Conservation (phyloP, 1,140 invertebrate genomes). For the Aphelinus certus region DNA sequence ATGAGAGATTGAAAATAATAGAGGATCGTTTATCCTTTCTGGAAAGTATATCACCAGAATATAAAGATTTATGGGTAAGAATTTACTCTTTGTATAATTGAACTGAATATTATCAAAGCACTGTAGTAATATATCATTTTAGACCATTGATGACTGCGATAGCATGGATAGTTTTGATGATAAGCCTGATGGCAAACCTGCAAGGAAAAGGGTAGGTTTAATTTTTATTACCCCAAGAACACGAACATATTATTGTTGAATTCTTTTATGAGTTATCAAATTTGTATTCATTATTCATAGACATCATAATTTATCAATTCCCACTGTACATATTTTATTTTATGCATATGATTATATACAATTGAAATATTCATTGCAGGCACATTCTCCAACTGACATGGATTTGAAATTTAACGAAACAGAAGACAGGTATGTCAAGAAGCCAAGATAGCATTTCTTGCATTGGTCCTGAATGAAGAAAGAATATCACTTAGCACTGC, state of each 20-base stretch:
- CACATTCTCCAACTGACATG: constrained; percentile 55
- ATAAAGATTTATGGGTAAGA: constrained; percentile 72
- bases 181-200: constrained; percentile 1
- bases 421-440: constrained; percentile 54
- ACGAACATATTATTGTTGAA: too few relatives aligned
- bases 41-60: constrained; percentile 78
- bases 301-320: neutral
- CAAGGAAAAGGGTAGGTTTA: constrained; percentile 48
- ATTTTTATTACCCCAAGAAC: too few relatives aligned
- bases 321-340: neutral
- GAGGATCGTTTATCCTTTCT: constrained; percentile 74
- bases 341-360: neutral
- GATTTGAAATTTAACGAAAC: constrained; percentile 55
- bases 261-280: too few relatives aligned
- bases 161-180: constrained; percentile 20
- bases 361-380: constrained; percentile 47
- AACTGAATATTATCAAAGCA: too few relatives aligned
- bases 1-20: constrained; percentile 71
- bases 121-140: constrained; percentile 24
- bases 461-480: neutral
- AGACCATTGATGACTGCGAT: constrained; percentile 36
- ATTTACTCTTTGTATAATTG: too few relatives aligned
- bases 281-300: too few relatives aligned
- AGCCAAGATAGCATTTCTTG: constrained; percentile 43
- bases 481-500: constrained; percentile 21